Base-by-base conservation (phyloP, 2,113 vertebrate species). In the Misgurnus mizolepis region DNA sequence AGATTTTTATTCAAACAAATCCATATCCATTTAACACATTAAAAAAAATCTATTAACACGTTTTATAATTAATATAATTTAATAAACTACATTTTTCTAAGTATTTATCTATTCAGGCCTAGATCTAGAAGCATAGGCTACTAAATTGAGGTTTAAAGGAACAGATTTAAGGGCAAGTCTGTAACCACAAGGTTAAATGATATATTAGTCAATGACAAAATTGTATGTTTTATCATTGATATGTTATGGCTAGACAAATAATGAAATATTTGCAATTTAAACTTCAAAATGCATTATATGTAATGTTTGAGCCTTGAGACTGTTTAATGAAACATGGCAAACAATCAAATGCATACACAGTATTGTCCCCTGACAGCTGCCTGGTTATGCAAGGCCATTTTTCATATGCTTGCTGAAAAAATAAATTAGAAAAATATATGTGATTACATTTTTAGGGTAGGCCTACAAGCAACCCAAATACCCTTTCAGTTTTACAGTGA, bases 381-480 rank as follows among this genome's bases (percentile, higher is more conserved):
- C 43, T 34, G 47, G 11, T 69, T 69, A 34, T 27, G 47, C 67
- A 69, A 69, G 47, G 67, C 47, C 45, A 34, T 73, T 73, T 45
- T 47, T 45, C 15, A 0, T n/a, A 12, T 4, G 40, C 55, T 14
- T 40, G 15, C 55, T 60, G n/a, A 60, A 6, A 34, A 60, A 60
- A 45, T 58, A n/a, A 8, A 47, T 10, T 12, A 4, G 18, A 5
- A 18, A 8, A 58, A 58, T 7, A 18, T 53, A 12, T 0, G 50
- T 53, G 50, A 5, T 12, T 5, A 53, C 3, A 53, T 53, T 2
- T 5, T 45, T 34, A 34, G 43, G 43, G 6, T 12, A 11, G 4
- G 12, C 10, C 9, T 12, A 4, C 5, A 4, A 53, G 50, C 12
- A 53, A 53, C 50, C 5, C 14, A 50, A 50, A 27, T 11, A 7